These are phyloP conservation scores for Sterrhoptilus dennistouni DNA, from an alignment of 2,113 vertebrate genomes.

Conservation along the genomic window DNA sequence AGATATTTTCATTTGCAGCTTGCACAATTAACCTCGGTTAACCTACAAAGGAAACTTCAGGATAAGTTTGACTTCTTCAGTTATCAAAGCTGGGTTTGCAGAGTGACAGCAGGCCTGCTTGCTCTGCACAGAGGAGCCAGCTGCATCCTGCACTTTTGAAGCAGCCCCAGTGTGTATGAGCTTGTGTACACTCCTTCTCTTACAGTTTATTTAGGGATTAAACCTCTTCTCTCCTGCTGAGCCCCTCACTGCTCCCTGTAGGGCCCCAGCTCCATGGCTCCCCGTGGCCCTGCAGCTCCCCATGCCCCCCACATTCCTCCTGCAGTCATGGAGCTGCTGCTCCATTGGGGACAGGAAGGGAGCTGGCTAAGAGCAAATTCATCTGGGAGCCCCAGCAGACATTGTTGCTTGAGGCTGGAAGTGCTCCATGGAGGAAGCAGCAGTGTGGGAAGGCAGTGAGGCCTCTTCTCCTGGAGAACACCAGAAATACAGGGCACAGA, in stretches of 20 bases:
- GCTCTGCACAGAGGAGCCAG: background rate
- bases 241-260: fast-evolving
- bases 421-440: background rate
- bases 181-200: background rate
- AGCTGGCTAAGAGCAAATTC: fast-evolving
- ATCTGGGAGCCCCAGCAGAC: fast-evolving
- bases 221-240: fast-evolving
- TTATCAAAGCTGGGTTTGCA: background rate
- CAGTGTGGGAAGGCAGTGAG: fast-evolving
- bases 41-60: conserved; percentile 19
- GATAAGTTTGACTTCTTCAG: background rate
- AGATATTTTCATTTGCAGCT: background rate
- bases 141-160: fast-evolving
- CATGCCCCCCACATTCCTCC: background rate
- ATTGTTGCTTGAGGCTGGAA: background rate
- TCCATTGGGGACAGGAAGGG: fast-evolving
- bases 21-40: conserved; percentile 26
- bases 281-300: background rate
- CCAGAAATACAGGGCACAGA: background rate
- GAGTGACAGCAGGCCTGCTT: background rate
- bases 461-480: background rate
- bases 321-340: background rate
- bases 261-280: background rate
- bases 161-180: background rate
- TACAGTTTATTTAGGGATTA: background rate